Evolutionary conservation across 2,797 vertebrate genomes (phyloP), one percentile per base, ranked within the genome.

Genomic region (Protosalanx chinensis): DNA sequence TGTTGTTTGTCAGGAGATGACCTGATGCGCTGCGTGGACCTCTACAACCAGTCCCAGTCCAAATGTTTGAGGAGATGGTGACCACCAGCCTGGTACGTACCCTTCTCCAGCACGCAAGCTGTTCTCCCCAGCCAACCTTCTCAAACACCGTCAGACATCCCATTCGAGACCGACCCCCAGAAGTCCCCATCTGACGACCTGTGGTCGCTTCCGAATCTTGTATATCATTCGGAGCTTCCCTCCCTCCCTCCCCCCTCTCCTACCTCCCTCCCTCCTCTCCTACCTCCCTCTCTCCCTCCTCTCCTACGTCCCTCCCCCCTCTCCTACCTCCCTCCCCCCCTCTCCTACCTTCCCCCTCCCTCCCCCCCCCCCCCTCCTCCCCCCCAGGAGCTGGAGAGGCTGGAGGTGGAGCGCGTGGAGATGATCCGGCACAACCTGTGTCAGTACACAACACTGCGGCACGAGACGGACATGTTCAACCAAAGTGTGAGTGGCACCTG

Each of bases 381-480:
- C 37, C 6, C 37, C 6, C 86, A 99, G 98, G 98, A 99, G 81
- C 92, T 99, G 82, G 98, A 99, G 86, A 92, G 95, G 68, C 88
- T 99, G 87, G 98, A 99, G 90, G 93, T 98, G 71, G 96, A 98
- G 88, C 91, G 98, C 35, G 94, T 98, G 64, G 97, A 99, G 88
- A 95, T 97, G 93, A 97, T 99, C 80, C 86, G 96, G 29, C 97
- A 98, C 71, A 96, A 99, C 0, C 94, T 99, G 76, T 95, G 95
- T 85, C 97, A 98, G 82, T 99, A 99, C 83, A 99, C 98, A 0
- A 97, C 97, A 70, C 91, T 99, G 51, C 90, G 98, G 46, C 97
- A 99, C 0, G 98, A 99, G 88, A 99, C 98, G 0, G 98, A 99
- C 90, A 99, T 99, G 98, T 99, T 99, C 92, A 99, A 99, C 93